phyloP scores from a whole-genome alignment of 2,888 invertebrate species.

The Aporophyla nigra region DNA sequence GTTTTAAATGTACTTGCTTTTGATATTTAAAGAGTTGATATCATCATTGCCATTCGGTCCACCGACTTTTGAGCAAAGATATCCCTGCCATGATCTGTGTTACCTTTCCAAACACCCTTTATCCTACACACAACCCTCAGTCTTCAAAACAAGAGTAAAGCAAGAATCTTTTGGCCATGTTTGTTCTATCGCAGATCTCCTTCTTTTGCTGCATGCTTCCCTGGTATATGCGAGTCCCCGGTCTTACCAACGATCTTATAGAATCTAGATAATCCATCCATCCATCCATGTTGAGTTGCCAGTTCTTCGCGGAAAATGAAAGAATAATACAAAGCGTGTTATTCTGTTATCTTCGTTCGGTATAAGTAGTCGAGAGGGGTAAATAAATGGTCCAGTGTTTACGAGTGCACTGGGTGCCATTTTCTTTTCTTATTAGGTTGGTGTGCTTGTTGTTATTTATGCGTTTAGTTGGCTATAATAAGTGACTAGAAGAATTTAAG shows the following conservation, averaged over 20 bases:
- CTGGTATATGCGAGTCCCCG: not conserved
- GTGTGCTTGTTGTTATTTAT: conserved; percentile 9
- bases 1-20: not conserved
- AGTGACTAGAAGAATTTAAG: not conserved
- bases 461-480: not conserved
- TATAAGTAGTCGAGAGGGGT: conserved; percentile 13
- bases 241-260: not conserved
- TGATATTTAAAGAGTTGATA: not conserved
- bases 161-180: not conserved
- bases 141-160: not conserved
- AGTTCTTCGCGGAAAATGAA: conserved; percentile 15
- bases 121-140: not conserved
- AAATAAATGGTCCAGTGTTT: conserved; percentile 33
- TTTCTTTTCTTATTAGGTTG: conserved; percentile 5
- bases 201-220: not conserved
- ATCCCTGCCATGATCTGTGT: not conserved
- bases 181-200: not conserved
- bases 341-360: conserved; percentile 27
- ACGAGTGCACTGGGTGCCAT: conserved; percentile 33
- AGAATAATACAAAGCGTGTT: conserved; percentile 30
- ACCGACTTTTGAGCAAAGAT: too few species aligned
- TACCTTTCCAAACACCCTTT: too few species aligned
- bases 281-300: not conserved
- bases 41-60: not conserved
- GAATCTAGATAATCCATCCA: not conserved